Base-by-base conservation (phyloP, 2,888 invertebrate genomes). In the Sthenelais limicola region DNA sequence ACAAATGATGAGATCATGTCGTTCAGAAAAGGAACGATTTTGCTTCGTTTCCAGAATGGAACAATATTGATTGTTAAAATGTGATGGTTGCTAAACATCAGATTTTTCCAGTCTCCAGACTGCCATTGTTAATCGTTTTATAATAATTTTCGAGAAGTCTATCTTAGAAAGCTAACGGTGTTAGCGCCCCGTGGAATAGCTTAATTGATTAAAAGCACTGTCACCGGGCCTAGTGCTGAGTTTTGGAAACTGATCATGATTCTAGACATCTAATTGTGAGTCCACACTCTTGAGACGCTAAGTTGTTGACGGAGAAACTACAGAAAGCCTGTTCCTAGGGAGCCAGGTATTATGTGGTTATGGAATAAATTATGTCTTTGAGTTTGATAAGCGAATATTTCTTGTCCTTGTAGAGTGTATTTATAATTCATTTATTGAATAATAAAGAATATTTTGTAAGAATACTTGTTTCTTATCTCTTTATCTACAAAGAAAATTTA, bases 11-110 rank as follows among this genome's bases (percentile, higher is more conserved):
- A 51, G 24, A 51, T 12, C 9, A 51, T 12, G 51, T 5, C 24
- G 18, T n/a, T 12, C 7, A 51, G 21, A n/a, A n/a, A n/a, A n/a
- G n/a, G n/a, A n/a, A n/a, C n/a, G n/a, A n/a, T n/a, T n/a, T n/a
- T n/a, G n/a, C n/a, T n/a, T n/a, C n/a, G n/a, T n/a, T n/a, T n/a
- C n/a, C n/a, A n/a, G n/a, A n/a, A n/a, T n/a, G n/a, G n/a, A n/a
- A n/a, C n/a, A n/a, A n/a, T n/a, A n/a, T n/a, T n/a, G n/a, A n/a
- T n/a, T n/a, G n/a, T n/a, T n/a, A n/a, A n/a, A n/a, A n/a, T n/a
- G n/a, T n/a, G n/a, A n/a, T n/a, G n/a, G 62, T 62, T 62, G 62
- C 62, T 62, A 62, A 62, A 43, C 62, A 62, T 38, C 62, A 21
- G 5, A 38, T 18, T 62, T 15, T 43, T 9, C 43, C 9, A 43